phyloP scores from a whole-genome alignment of 2,888 invertebrate species.

The Boloria selene region DNA sequence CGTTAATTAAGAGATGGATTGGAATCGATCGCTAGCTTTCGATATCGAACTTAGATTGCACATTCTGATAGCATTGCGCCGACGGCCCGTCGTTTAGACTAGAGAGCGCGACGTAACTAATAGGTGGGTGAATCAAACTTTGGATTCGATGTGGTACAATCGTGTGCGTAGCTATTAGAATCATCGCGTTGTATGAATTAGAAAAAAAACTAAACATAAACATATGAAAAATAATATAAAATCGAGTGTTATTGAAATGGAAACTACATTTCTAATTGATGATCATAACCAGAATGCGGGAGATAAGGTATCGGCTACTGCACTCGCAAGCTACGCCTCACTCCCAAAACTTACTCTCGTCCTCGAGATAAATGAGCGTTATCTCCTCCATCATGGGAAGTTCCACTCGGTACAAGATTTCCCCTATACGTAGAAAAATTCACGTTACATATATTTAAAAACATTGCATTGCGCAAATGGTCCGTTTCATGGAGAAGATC shows the following conservation, averaged over 20 bases:
- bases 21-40: background rate
- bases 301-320: slow-evolving; percentile 82
- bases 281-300: slow-evolving; percentile 84
- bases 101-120: slow-evolving; percentile 49
- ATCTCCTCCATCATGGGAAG: slow-evolving; percentile 96
- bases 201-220: slow-evolving; percentile 70
- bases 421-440: slow-evolving; percentile 86
- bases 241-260: slow-evolving; percentile 82
- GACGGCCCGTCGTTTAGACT: slow-evolving; percentile 42
- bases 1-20: background rate
- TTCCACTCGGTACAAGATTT: slow-evolving; percentile 96
- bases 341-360: slow-evolving; percentile 88
- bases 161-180: slow-evolving; percentile 76
- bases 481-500: slow-evolving; percentile 49
- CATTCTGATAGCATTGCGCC: slow-evolving; percentile 28
- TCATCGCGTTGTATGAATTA: slow-evolving; percentile 75
- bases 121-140: slow-evolving; percentile 59
- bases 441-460: slow-evolving; percentile 77
- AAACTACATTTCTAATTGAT: slow-evolving; percentile 82
- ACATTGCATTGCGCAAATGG: slow-evolving; percentile 48
- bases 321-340: slow-evolving; percentile 86
- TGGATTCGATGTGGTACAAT: slow-evolving; percentile 66
- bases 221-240: slow-evolving; percentile 69
- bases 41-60: slow-evolving; percentile 8
- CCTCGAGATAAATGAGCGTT: slow-evolving; percentile 96